Evolutionary conservation across 2,113 vertebrate species (phyloP), one percentile per base, ranked within the genome.

Genomic region (Oryzias woworae): DNA sequence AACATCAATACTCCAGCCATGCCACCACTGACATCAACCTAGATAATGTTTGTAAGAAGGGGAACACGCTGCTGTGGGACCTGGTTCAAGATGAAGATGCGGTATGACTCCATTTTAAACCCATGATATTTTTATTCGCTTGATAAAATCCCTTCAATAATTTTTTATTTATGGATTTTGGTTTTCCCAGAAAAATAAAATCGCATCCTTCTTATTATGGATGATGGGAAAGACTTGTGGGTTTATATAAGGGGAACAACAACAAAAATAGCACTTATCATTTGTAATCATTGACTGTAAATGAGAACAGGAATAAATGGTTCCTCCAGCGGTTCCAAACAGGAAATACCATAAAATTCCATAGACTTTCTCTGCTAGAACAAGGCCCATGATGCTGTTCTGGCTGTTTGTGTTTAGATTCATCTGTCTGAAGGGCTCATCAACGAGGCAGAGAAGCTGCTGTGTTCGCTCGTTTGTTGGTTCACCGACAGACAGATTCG

Each of bases 11-110:
- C 72, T 95, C 93, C 51, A 92, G 94, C 87, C 96, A 94, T 46
- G 94, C 96, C 0, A 94, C 98, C 76, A 97, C 95, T 0, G 97
- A 99, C 90, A 96, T 99, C 90, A 99, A 99, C 92, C 91, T 99
- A 89, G 97, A 99, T 92, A 98, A 98, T 53, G 97, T 99, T 47
- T 99, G 97, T 79, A 98, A 98, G 90, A 98, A 98, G 85, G 96
- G 97, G 69, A 99, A 96, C 87, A 99, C 97, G 3, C 91, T 99
- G 63, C 92, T 99, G 76, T 99, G 97, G 97, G 97, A 99, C 86
- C 93, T 99, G 91, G 97, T 99, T 62, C 97, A 99, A 88, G 97
- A 98, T 85, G 96, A 99, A 87, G 95, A 98, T 85, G 97, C 97
- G 62, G 97, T 99, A 93, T 86, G 92, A 13, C 13, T 4, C 15